Conservation (phyloP, 2,888 invertebrate species). For the Conops quadrifasciatus region DNA sequence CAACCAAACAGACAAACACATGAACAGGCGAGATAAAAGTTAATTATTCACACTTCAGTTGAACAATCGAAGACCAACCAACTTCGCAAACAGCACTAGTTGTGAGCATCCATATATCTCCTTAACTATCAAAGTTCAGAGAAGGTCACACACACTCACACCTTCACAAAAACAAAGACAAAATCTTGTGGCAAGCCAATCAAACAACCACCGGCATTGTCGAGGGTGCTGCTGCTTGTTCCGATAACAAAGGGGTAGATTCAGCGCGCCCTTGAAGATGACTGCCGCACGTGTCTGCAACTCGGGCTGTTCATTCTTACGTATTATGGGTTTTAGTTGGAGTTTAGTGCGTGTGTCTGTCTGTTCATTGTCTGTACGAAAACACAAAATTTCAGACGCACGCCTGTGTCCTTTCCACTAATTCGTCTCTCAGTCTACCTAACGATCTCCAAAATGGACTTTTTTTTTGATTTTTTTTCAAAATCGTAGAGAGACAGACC, state of each 20-base stretch:
- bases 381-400: no score
- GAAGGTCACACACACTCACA: slow-evolving; percentile 3
- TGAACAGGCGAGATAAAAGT: slow-evolving; percentile 17
- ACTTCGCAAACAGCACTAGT: neutral
- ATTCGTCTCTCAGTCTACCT: no score
- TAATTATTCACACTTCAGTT: slow-evolving; percentile 43
- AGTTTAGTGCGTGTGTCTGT: slow-evolving; percentile 22
- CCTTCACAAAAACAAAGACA: neutral
- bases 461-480: no score
- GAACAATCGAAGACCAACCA: slow-evolving; percentile 39
- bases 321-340: slow-evolving; percentile 13
- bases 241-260: no score
- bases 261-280: no score
- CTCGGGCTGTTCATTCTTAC: slow-evolving; percentile 4
- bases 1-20: neutral
- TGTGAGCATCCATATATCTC: neutral
- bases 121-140: neutral
- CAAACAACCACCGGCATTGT: neutral
- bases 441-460: no score
- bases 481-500: no score
- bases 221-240: no score
- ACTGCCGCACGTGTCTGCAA: neutral
- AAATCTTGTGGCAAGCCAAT: neutral
- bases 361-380: slow-evolving; percentile 7
- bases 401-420: no score